phyloP scores from a whole-genome alignment of 1,140 invertebrate species.

The Platyura marginata region DNA sequence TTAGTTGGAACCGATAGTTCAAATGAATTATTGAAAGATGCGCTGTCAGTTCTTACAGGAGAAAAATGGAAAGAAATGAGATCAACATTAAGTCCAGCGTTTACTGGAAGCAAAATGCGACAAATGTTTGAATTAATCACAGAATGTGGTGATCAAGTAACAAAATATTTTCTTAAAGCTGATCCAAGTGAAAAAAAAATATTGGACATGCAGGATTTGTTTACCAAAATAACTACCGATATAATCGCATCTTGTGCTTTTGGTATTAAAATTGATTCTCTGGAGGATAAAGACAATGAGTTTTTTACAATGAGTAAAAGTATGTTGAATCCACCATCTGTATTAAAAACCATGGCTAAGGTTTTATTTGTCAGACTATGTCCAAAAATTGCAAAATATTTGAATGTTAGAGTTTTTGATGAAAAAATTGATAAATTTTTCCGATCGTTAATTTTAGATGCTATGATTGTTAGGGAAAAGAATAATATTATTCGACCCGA shows the following conservation, averaged over 20 bases:
- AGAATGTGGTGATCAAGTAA: constrained; percentile 17
- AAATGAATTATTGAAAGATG: too few relatives aligned
- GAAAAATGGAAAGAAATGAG: too few relatives aligned
- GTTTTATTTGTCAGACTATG: background rate
- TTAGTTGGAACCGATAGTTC: too few relatives aligned
- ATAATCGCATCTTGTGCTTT: constrained; percentile 36
- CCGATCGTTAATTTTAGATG: constrained; percentile 12
- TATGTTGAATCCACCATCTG: constrained; percentile 1
- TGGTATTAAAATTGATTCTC: constrained; percentile 34
- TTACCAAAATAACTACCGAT: constrained; percentile 34
- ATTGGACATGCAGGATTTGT: constrained; percentile 32
- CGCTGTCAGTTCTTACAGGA: too few relatives aligned
- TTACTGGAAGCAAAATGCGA: too few relatives aligned
- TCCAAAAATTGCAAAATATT: constrained; percentile 5
- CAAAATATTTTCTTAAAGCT: constrained; percentile 12
- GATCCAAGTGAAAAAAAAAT: constrained; percentile 1
- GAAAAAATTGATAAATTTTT: constrained; percentile 15
- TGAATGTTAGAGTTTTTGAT: constrained; percentile 9
- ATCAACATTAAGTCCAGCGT: too few relatives aligned
- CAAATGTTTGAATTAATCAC: constrained; percentile 26
- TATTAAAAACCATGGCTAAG: background rate
- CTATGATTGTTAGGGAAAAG: constrained; percentile 18
- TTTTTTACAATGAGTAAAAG: constrained; percentile 24
- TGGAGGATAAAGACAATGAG: constrained; percentile 27
- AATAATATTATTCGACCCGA: constrained; percentile 22